Conservation (phyloP, 2,888 invertebrate species). For the Amaurobius ferox region DNA sequence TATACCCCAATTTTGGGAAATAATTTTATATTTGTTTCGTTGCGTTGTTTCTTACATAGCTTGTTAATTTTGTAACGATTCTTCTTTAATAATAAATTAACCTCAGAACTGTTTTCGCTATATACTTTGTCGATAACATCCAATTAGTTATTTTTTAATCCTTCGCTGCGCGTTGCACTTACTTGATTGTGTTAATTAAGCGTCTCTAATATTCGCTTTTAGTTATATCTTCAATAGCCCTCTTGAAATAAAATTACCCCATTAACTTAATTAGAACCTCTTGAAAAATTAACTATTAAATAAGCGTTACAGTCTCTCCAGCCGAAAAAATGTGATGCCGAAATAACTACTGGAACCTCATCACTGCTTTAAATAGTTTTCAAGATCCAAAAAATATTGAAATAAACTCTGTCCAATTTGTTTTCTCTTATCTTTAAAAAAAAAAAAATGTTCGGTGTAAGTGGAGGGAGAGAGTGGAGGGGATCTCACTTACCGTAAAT, state of each 20-base stretch:
- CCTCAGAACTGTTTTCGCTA: too few relatives aligned
- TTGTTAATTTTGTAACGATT: too few relatives aligned
- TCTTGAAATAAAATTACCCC: neutral
- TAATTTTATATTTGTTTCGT: too few relatives aligned
- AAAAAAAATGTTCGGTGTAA: neutral
- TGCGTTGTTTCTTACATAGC: too few relatives aligned
- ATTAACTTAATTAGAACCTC: conserved; percentile 7
- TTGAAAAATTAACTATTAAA: conserved; percentile 13
- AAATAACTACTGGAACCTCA: conserved; percentile 1
- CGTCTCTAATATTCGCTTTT: neutral
- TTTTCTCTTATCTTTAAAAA: neutral
- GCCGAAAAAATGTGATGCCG: neutral
- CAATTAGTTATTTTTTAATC: neutral
- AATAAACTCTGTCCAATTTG: neutral
- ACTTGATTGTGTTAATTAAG: conserved; percentile 1
- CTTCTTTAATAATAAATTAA: too few relatives aligned
- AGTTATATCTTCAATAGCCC: neutral
- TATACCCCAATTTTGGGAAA: too few relatives aligned
- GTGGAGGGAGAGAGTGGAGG: neutral
- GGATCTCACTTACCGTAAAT: neutral
- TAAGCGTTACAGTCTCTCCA: neutral
- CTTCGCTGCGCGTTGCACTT: neutral
- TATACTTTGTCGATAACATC: too few relatives aligned
- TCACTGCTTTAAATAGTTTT: neutral
- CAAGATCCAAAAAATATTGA: neutral